Conservation (phyloP, 1,140 invertebrate species). For the Meloidogyne floridensis region DNA sequence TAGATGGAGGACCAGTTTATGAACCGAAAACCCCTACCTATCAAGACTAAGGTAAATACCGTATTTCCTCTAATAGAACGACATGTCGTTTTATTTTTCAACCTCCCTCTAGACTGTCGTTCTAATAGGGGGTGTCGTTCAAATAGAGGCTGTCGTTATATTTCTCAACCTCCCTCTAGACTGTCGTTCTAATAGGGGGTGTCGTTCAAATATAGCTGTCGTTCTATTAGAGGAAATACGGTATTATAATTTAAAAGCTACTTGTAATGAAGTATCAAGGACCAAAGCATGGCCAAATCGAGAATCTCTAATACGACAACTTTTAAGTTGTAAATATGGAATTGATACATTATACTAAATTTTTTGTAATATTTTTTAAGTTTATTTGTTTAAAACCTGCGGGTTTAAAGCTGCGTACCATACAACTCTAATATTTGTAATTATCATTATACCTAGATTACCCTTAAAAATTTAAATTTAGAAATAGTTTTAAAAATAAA, state of each 20-base stretch:
- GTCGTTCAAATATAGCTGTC: too few species aligned
- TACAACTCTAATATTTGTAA: slow-evolving; percentile 91
- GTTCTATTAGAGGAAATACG: too few species aligned
- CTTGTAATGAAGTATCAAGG: slow-evolving; percentile 77
- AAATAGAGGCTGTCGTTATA: too few species aligned
- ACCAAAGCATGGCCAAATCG: slow-evolving; percentile 94
- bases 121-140: too few species aligned
- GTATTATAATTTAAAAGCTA: slow-evolving; percentile 50
- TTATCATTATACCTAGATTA: slow-evolving; percentile 88
- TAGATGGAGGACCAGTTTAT: too few species aligned
- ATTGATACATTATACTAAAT: slow-evolving; percentile 87
- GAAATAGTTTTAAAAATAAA: too few species aligned
- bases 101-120: too few species aligned
- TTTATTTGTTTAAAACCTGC: slow-evolving; percentile 29
- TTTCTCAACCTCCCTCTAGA: too few species aligned
- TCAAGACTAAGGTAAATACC: not conserved
- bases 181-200: too few species aligned
- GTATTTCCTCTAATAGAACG: too few species aligned
- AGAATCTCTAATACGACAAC: slow-evolving; percentile 82
- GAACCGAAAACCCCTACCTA: too few species aligned
- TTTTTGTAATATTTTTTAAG: not conserved
- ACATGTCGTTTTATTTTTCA: too few species aligned
- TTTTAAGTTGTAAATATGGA: slow-evolving; percentile 86
- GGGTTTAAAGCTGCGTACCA: slow-evolving; percentile 97
- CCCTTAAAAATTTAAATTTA: slow-evolving; percentile 71